These are phyloP conservation scores for Notiomystis cincta DNA, from an alignment of 2,113 vertebrate genomes.

Conservation along the genomic window DNA sequence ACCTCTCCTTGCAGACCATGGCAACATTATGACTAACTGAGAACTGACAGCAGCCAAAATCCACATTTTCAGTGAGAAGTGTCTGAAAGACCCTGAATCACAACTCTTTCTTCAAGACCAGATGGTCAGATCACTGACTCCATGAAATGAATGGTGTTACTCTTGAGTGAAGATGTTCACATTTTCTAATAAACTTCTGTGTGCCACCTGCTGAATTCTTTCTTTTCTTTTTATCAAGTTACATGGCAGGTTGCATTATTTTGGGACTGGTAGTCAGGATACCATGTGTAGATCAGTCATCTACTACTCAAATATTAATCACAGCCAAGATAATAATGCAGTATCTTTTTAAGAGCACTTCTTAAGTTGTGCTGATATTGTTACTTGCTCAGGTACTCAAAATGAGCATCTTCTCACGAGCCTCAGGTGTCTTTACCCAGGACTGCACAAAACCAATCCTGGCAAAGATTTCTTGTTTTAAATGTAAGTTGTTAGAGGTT, in stretches of 20 bases:
- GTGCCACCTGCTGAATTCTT: background rate
- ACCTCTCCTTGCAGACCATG: background rate
- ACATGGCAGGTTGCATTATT: background rate
- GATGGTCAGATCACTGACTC: background rate
- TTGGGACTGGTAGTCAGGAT: background rate
- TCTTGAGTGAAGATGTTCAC: background rate
- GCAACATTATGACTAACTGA: background rate
- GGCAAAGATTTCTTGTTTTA: background rate
- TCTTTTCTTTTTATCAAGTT: background rate
- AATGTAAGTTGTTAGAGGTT: background rate
- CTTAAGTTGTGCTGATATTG: background rate
- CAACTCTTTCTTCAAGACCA: background rate
- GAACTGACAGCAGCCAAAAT: background rate
- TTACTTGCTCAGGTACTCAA: background rate
- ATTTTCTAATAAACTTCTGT: background rate
- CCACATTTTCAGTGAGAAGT: background rate
- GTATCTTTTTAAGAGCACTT: background rate
- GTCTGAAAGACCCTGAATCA: background rate
- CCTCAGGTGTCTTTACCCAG: background rate
- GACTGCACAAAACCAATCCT: background rate
- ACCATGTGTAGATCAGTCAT: background rate
- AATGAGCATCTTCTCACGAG: background rate
- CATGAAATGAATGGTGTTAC: background rate
- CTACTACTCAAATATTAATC: background rate
- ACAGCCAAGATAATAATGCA: background rate